Evolutionary conservation across 2,797 vertebrate genomes (phyloP), one percentile per base, ranked within the genome.

Genomic region (Mormyrus proboscirostris): DNA sequence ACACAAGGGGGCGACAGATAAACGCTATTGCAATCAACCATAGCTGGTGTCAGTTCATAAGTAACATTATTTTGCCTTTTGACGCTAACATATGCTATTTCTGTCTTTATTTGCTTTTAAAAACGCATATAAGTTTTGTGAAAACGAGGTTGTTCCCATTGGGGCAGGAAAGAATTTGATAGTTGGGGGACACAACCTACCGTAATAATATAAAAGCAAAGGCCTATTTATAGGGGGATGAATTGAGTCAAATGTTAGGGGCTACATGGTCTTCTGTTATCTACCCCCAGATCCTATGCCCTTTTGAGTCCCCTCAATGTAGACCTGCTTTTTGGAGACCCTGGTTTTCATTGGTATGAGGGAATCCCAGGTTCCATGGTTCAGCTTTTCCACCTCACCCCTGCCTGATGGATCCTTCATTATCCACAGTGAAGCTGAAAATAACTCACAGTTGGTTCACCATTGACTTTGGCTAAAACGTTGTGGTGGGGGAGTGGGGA

Each of bases 401-500:
- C n/a, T 87, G 33, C 33, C 57, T 65, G 38, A 4, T 22, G 33
- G 38, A 87, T 53, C 29, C 41, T 49, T 88, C 41, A 22, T 16
- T 88, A 51, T 69, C 59, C 12, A 88, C 4, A 16, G 87, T 25
- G 19, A 49, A 50, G 7, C 59, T 69, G 53, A 49, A 88, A 88
- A 88, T 51, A 47, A 33, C 44, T 44, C 41, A 53, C 59, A 86
- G 59, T 59, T 29, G 57, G 59, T 53, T 73, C 29, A 19, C n/a
- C 49, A 65, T 19, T 14, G 29, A 41, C 22, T 51, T 88, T 47
- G 29, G 29, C 51, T 51, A n/a, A 86, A 92, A 92, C 91, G 91
- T 90, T 90, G 92, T 90, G 92, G 92, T 91, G 91, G 90, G 91
- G 91, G 90, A 91, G 94, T 95, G 95, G 94, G 91, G 93, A 94